These are phyloP conservation scores for Temnothorax rugatulus DNA, from an alignment of 2,888 invertebrate species.

Conservation along the genomic window DNA sequence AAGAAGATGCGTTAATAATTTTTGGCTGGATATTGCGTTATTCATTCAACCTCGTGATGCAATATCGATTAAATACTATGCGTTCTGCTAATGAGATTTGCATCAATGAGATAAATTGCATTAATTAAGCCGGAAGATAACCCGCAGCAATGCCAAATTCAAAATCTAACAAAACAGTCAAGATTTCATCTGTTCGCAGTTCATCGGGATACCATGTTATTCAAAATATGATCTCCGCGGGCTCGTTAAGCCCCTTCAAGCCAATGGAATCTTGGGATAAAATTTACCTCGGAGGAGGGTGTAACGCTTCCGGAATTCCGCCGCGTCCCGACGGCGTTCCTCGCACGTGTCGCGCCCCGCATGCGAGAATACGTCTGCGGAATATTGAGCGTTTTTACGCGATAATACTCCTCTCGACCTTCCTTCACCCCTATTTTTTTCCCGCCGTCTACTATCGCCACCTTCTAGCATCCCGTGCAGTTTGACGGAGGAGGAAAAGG, in stretches of 20 bases:
- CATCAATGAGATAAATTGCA: neutral
- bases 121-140: neutral
- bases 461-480: neutral
- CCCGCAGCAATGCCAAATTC: neutral
- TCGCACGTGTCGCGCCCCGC: constrained; percentile 62
- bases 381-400: constrained; percentile 69
- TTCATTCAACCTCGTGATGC: neutral
- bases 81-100: no score
- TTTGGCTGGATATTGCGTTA: neutral
- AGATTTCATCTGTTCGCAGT: neutral
- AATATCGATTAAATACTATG: neutral
- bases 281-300: constrained; percentile 37
- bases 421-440: constrained; percentile 4
- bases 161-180: constrained; percentile 16
- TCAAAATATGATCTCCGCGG: constrained; percentile 39
- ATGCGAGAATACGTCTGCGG: constrained; percentile 54
- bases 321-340: constrained; percentile 11
- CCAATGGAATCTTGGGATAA: constrained; percentile 43
- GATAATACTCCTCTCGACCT: constrained; percentile 24
- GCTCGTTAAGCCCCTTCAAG: constrained; percentile 43
- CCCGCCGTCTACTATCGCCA: constrained; percentile 2
- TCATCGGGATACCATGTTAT: constrained; percentile 22
- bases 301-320: constrained; percentile 43
- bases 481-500: neutral
- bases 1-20: neutral